Conservation (phyloP, 2,888 invertebrate species). For the Seladonia tumulorum region DNA sequence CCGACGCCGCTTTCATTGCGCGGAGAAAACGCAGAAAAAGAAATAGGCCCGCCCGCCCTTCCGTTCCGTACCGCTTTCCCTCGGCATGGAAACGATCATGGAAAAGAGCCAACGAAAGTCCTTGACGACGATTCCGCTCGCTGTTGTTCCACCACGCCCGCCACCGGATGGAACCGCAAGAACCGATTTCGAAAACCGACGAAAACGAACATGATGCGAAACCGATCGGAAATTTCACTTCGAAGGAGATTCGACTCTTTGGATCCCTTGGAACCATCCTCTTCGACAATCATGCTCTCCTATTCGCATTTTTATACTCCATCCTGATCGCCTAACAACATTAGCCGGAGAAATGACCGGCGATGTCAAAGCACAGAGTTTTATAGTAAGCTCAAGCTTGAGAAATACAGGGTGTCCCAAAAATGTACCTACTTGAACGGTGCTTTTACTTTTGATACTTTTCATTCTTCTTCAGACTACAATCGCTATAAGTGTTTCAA, state of each 20-base stretch:
- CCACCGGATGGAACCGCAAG: not conserved
- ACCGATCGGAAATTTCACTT: not conserved
- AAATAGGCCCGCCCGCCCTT: constrained; percentile 29
- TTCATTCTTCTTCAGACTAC: no score
- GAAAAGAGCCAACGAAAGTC: not conserved
- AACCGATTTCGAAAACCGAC: not conserved
- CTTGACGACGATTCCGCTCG: not conserved
- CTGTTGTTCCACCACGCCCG: not conserved
- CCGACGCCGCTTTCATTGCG: constrained; percentile 62
- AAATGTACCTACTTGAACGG: no score
- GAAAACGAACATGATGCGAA: not conserved
- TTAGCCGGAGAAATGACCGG: no score
- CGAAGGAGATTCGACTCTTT: not conserved
- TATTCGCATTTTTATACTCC: no score
- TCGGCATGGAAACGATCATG: constrained; percentile 26
- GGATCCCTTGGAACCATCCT: not conserved
- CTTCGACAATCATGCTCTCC: no score
- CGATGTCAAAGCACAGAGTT: not conserved
- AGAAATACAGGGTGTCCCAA: not conserved
- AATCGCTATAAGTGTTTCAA: no score
- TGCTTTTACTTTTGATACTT: no score
- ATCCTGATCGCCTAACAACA: no score
- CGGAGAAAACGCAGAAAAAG: constrained; percentile 17
- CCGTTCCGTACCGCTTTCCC: constrained; percentile 66
- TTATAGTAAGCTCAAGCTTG: not conserved